Base-by-base conservation (phyloP, 2,113 vertebrate genomes). In the Brachyhypopomus gauderio region DNA sequence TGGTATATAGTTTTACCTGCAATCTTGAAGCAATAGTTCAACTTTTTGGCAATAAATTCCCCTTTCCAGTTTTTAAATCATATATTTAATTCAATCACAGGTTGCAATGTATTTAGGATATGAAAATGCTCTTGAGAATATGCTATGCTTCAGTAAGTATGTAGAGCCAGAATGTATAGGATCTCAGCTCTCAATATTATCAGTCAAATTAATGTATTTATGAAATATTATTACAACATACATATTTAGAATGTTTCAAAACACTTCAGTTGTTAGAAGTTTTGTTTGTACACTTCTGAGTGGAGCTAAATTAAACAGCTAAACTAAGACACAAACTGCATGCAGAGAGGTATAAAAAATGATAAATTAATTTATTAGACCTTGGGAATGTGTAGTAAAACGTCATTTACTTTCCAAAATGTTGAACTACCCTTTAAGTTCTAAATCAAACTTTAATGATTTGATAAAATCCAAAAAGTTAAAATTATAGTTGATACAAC, bases 401-500 rank as follows among this genome's bases (percentile, higher is more conserved):
- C 8, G 11, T 36, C 14, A 7, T n/a, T 58, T 59, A 60, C 56
- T 22, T 59, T 8, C 12, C 12, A 59, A 75, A 74, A 67, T 72
- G 27, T 59, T 70, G 4, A 59, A 62, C 30, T 64, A 70, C 34
- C 58, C 5, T 89, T 90, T 92, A 94, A 90, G 92, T 92, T 93
- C 91, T 93, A 94, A 95, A 92, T 78, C 92, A 92, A 92, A 88
- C 89, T 86, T 58, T 87, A 82, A 70, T 48, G 48, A 86, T 85
- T 93, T 84, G 88, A 93, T 92, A 88, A 91, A 94, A 92, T 93
- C 93, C 91, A 92, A 94, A 94, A 88, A 92, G 90, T 93, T 94
- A 88, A 92, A 83, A 93, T 95, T 90, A 92, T 90, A 95, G 95
- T 95, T 96, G 95, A 97, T 97, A 96, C 96, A 95, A 96, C 95